Percentiles rank a stretch among this genome's conserved stretches.
Evolutionary conservation across 1,140 invertebrate species (phyloP).

Genomic region (Neotoxoptera formosana): DNA sequence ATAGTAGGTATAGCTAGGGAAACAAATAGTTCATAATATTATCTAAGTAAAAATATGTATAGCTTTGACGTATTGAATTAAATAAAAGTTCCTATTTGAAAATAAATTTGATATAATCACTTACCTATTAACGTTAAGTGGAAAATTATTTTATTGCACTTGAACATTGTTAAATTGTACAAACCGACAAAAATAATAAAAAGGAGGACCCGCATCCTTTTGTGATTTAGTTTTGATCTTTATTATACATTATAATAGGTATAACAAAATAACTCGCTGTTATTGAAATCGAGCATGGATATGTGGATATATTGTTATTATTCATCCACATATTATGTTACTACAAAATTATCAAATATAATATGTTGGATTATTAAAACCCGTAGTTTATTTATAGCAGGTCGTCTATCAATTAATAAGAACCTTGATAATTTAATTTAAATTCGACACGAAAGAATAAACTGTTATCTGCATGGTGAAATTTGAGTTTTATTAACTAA

Average conservation of each 20-base stretch:
- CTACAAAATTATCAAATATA: background rate
- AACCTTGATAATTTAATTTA: background rate
- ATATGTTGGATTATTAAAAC: background rate
- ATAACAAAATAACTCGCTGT: background rate
- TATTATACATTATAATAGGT: background rate
- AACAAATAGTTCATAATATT: background rate
- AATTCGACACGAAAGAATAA: background rate
- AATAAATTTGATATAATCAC: conserved; percentile 26
- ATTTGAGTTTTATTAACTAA: background rate
- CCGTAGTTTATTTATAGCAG: background rate
- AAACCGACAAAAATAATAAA: conserved; percentile 44
- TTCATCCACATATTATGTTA: background rate
- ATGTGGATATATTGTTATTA: background rate
- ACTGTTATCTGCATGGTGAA: background rate
- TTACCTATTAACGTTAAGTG: conserved; percentile 38
- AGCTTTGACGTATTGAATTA: background rate
- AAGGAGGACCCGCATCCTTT: background rate
- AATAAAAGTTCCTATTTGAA: background rate
- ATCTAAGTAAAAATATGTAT: background rate
- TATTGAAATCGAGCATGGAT: background rate
- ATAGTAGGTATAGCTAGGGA: background rate
- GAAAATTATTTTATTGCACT: conserved; percentile 27
- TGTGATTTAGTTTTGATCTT: background rate
- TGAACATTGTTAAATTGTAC: conserved; percentile 34
- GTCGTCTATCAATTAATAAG: background rate